Evolutionary conservation across 2,888 invertebrate species (phyloP).

Genomic region (Ametastegia equiseti): DNA sequence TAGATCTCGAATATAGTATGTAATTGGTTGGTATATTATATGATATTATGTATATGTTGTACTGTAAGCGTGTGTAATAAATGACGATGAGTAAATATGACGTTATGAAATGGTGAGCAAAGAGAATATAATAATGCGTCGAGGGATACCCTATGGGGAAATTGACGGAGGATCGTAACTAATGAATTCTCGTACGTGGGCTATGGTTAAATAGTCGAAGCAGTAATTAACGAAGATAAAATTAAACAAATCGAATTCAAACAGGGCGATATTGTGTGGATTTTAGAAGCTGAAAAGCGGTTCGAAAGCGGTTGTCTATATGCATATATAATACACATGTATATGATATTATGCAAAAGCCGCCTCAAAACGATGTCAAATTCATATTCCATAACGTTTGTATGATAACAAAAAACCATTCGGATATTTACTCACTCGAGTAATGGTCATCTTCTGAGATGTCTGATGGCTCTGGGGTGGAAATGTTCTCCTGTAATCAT

Average conservation of each 20-base stretch:
- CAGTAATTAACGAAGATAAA: neutral
- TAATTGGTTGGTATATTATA: too few species aligned
- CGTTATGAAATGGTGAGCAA: neutral
- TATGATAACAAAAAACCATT: neutral
- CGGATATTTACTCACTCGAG: slow-evolving; percentile 79
- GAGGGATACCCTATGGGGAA: neutral
- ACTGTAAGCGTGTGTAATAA: neutral
- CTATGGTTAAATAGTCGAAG: neutral
- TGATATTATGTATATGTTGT: slow-evolving; percentile 51
- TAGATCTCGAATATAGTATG: too few species aligned
- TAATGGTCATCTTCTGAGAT: slow-evolving; percentile 85
- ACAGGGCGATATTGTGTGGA: neutral
- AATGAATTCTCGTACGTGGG: neutral
- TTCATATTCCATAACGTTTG: neutral
- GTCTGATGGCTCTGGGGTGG: slow-evolving; percentile 83
- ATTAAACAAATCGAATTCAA: neutral
- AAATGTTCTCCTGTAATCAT: slow-evolving; percentile 84
- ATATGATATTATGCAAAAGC: neutral
- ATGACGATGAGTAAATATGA: neutral
- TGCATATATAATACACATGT: neutral
- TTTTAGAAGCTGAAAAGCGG: neutral
- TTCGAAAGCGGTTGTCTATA: neutral
- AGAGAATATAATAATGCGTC: neutral
- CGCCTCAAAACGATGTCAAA: neutral
- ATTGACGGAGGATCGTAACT: neutral